A percentile compares a stretch with the other conserved stretches of the same genome.
Evolutionary conservation across 2,797 vertebrate genomes (phyloP).

Genomic region (Sebastes taczanowskii): DNA sequence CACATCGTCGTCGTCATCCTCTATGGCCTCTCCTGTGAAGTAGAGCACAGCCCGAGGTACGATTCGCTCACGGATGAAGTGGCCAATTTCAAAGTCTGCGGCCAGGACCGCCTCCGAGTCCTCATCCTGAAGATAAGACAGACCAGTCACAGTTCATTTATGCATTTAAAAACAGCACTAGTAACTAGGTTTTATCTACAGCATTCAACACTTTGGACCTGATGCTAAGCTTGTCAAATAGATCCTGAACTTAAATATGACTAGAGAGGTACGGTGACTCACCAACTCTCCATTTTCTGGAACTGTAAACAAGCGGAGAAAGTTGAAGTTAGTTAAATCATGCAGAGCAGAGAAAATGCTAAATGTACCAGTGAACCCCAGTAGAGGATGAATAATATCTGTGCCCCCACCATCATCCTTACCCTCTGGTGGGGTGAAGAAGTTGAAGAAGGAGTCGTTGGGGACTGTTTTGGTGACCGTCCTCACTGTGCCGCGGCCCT

Average conservation of each 20-base stretch:
- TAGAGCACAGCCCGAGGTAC: constrained; percentile 96
- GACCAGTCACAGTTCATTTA: background rate
- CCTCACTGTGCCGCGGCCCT: constrained; percentile 96
- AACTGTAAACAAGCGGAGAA: constrained; percentile 77
- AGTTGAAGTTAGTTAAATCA: background rate
- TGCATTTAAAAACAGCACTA: background rate
- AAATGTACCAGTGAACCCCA: background rate
- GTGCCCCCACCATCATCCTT: background rate
- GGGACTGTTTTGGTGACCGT: constrained; percentile 98
- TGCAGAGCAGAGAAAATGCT: background rate
- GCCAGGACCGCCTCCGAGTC: constrained; percentile 95
- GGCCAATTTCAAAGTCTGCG: constrained; percentile 97
- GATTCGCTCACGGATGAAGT: constrained; percentile 96
- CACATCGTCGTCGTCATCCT: constrained; percentile 98
- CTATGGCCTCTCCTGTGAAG: constrained; percentile 98
- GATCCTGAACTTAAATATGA: too few relatives aligned
- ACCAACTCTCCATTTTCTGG: constrained; percentile 96
- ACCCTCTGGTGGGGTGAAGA: constrained; percentile 98
- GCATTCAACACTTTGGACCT: too few relatives aligned
- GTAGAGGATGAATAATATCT: fast-evolving
- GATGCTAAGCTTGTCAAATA: too few relatives aligned
- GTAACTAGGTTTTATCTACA: too few relatives aligned
- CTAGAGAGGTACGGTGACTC: constrained; percentile 65
- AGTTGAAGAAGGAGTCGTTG: constrained; percentile 99
- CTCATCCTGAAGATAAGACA: constrained; percentile 87